These are phyloP conservation scores for Sinocyclocheilus anophthalmus DNA, from an alignment of 2,113 vertebrate genomes.

Conservation along the genomic window DNA sequence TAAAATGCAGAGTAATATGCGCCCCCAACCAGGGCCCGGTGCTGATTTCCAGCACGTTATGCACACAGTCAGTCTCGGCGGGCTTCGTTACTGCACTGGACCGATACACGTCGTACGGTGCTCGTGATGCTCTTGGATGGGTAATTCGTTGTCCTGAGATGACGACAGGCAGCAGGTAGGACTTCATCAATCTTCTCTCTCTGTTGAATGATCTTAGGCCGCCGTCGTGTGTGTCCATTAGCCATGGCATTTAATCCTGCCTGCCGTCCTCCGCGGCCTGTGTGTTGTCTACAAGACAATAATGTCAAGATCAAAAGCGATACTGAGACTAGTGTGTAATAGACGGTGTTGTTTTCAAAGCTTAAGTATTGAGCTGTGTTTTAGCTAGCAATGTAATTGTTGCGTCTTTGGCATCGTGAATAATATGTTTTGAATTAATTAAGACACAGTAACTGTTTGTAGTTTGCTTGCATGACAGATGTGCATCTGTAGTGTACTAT, in stretches of 20 bases:
- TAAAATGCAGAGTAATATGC: slow-evolving; percentile 87
- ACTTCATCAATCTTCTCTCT: too few species aligned
- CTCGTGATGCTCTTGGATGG: too few species aligned
- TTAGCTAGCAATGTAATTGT: background rate
- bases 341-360: background rate
- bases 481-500: background rate
- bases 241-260: too few species aligned
- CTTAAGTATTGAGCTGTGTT: background rate
- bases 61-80: too few species aligned
- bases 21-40: slow-evolving; percentile 89
- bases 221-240: too few species aligned
- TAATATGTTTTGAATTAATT: background rate
- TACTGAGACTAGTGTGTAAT: background rate
- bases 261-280: too few species aligned
- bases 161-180: too few species aligned
- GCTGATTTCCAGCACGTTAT: too few species aligned
- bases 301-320: background rate
- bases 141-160: too few species aligned
- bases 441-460: background rate
- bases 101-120: too few species aligned
- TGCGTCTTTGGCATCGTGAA: background rate
- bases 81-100: slow-evolving; percentile 85
- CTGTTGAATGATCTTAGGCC: too few species aligned
- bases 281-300: slow-evolving; percentile 87
- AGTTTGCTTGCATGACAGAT: background rate